Conservation (phyloP, 1,140 invertebrate species). For the Magallana ariakensis region DNA sequence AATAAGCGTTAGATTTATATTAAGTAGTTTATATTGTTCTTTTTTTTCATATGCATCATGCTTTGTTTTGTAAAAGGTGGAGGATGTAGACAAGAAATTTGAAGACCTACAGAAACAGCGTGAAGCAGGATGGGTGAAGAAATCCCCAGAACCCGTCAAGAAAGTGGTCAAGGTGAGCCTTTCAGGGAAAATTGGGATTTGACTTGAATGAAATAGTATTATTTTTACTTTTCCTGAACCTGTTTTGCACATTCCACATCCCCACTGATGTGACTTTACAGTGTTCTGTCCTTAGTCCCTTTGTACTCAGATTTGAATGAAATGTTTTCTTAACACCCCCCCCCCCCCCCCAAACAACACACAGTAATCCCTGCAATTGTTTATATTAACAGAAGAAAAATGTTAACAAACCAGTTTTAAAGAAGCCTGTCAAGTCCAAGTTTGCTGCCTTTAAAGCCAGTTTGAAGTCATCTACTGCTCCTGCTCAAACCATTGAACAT, state of each 20-base stretch:
- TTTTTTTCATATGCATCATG: background rate
- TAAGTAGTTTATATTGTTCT: too few relatives aligned
- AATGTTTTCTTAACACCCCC: background rate
- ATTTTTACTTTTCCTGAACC: too few relatives aligned
- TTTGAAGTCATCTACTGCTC: slow-evolving; percentile 65
- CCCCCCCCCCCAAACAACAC: background rate
- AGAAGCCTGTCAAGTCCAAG: slow-evolving; percentile 73
- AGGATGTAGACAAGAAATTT: slow-evolving; percentile 77
- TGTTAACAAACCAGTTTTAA: slow-evolving; percentile 42
- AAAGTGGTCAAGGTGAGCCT: slow-evolving; percentile 66
- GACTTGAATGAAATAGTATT: too few relatives aligned
- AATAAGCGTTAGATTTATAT: too few relatives aligned
- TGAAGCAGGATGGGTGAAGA: slow-evolving; percentile 70
- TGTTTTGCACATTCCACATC: too few relatives aligned
- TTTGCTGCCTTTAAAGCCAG: slow-evolving; percentile 77
- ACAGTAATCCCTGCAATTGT: background rate
- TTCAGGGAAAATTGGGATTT: background rate
- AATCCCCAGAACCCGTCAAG: slow-evolving; percentile 58
- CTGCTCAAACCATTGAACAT: slow-evolving; percentile 39
- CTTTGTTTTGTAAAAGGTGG: slow-evolving; percentile 66
- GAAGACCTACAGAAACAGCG: slow-evolving; percentile 67
- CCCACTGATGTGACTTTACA: background rate
- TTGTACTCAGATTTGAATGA: background rate
- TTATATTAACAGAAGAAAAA: slow-evolving; percentile 68
- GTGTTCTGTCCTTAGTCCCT: background rate